Base-by-base conservation (phyloP, 2,797 vertebrate genomes). In the Taeniopygia guttata region DNA sequence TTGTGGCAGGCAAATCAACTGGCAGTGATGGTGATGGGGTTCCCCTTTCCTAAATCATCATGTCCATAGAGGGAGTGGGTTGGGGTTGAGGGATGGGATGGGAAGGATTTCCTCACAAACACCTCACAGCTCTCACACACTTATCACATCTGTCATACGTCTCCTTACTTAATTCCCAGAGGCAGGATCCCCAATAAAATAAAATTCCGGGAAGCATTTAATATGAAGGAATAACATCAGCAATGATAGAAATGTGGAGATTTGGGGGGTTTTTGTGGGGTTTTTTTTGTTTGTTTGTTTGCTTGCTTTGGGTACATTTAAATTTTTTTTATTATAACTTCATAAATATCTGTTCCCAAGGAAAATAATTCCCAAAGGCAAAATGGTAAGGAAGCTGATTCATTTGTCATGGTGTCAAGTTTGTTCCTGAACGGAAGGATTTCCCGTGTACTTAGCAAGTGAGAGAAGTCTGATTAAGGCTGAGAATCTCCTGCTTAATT, bases 401-500 rank as follows among this genome's bases (percentile, higher is more conserved):
- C 42, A 52, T 91, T 94, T 94, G 83, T 91, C 80, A 43, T 43
- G 74, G 85, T 91, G 83, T 95, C 85, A 94, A 69, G 84, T 96
- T 94, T 91, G 51, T 69, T 95, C 85, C 55, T 62, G 83, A 94
- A 88, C 36, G 26, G 93, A 88, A 91, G 77, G 63, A 88, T 95
- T 94, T 95, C 77, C 67, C 83, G 0, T 67, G 74, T 90, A 90
- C 88, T 91, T 86, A 88, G 70, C 74, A 90, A 96, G 52, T 73
- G 83, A 94, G 48, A 78, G 59, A 90, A 88, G 85, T 82, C 85
- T 88, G 90, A 95, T 94, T 95, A 95, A 79, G 62, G 67, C 63
- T 94, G 88, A 94, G 59, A 84, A 84, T 86, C 63, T 91, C 86
- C 77, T 90, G 32, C 88, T 91, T 94, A 94, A 95, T 96, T 94